Base-by-base conservation (phyloP, 2,797 vertebrate species). In the Pseudotriccus pelzelni region DNA sequence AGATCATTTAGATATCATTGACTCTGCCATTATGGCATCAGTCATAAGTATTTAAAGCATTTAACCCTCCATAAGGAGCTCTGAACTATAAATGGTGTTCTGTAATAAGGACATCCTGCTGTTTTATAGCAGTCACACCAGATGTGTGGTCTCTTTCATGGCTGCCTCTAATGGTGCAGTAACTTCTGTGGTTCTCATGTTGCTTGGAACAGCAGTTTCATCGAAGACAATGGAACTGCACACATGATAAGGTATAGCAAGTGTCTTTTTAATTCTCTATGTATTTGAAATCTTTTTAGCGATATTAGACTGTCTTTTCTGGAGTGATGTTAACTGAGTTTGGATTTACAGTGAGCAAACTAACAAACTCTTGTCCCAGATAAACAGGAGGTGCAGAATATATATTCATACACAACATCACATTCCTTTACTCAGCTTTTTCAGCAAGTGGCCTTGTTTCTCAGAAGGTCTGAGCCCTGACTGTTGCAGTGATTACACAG, bases 51-150 rank as follows among this genome's bases (percentile, higher is more conserved):
- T 96, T 95, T 94, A 93, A 72, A 72, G 69, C 67, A 84, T 95
- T 97, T 96, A 95, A 92, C 87, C 85, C 92, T 94, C 85, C 93
- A 93, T 58, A 84, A 96, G 92, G 79, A 91, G 60, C 95, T 67
- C 12, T 96, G 92, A 97, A 93, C 91, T 96, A 41, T 92, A 97
- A 97, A 93, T 87, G 87, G 46, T 59, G 94, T 93, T 95, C 83
- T 84, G 8, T 84, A 94, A 59, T 73, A 96, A 89, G 84, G 91
- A 68, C 60, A 87, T 76, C 85, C 74, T 93, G 92, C 87, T 63
- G 52, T 78, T 96, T 95, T 63, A 20, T 75, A 86, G 88, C 8
- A 6, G 89, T 80, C 90, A 89, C 88, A 92, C 79, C 89, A 93
- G 93, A 95, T 91, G 63, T 53, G 60, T 69, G 91, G 70, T 69